phyloP scores from a whole-genome alignment of 2,113 vertebrate genomes.

The Pogona vitticeps region DNA sequence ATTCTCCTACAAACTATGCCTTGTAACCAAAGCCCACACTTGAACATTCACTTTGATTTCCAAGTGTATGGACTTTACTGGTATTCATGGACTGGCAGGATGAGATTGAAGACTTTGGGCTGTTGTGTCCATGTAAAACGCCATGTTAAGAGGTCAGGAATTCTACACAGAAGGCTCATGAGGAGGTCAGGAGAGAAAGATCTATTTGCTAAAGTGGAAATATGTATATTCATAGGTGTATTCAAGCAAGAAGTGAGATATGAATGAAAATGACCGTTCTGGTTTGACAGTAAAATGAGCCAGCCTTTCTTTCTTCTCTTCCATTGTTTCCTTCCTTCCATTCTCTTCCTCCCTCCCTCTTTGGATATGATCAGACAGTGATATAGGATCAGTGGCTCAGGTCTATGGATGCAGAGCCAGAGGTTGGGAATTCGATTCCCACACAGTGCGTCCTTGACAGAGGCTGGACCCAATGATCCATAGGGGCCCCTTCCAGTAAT shows the following conservation, averaged over 20 bases:
- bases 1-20: neutral
- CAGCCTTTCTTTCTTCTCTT: too few species aligned
- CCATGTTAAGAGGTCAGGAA: neutral
- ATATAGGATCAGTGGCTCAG: too few species aligned
- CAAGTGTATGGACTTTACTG: neutral
- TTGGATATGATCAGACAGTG: neutral
- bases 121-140: neutral
- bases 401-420: too few species aligned
- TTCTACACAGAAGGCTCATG: neutral
- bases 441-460: too few species aligned
- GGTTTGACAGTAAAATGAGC: neutral
- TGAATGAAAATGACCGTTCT: neutral
- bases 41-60: neutral
- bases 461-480: too few species aligned
- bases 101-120: neutral
- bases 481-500: too few species aligned
- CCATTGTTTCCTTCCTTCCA: neutral
- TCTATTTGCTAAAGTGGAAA: neutral
- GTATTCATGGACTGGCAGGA: neutral
- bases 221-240: too few species aligned
- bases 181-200: neutral
- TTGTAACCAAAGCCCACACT: constrained; percentile 5
- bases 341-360: neutral
- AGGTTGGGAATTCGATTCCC: too few species aligned
- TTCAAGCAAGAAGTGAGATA: neutral